Evolutionary conservation across 2,888 invertebrate species (phyloP), one percentile per base, ranked within the genome.

Genomic region (Acanthosepion lycidas): DNA sequence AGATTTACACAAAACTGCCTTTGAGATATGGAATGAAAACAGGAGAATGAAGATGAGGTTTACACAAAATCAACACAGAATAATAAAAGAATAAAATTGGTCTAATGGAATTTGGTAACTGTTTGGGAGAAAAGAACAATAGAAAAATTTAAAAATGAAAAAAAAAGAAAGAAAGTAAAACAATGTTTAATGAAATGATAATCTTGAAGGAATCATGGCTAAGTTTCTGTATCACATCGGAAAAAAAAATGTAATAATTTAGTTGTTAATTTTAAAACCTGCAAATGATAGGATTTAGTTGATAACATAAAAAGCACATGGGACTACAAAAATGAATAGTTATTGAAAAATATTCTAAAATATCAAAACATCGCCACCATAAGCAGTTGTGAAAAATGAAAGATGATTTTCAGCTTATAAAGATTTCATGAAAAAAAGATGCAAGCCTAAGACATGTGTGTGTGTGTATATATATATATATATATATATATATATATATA

Each of bases 401-500:
- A 59, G 23, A 59, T 51, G 51, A 51, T 51, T 51, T 42, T 42
- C 42, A 18, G 20, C 20, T 15, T 15, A 33, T 33, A 55, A 20
- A 55, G 55, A 55, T 55, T 55, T 59, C 20, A 59, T 23, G 59
- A n/a, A 20, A 23, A 59, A 59, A 59, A 23, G 59, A 59, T 59
- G 59, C 20, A 59, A 23, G 3, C 0, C 23, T 6, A 59, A 59
- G 20, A 55, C 3, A 3, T 42, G 42, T 42, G 42, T 42, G 42
- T 42, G 42, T 42, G 42, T 33, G 18, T 33, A 91, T 33, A n/a
- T n/a, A n/a, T n/a, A n/a, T n/a, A n/a, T n/a, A n/a, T n/a, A n/a
- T n/a, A n/a, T n/a, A n/a, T 91, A 91, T 91, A 91, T 91, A 91
- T 91, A 91, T 91, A 91, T 91, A 91, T 91, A 91, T 91, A 91